Conservation (phyloP, 1,140 invertebrate species). For the Drosophila melanica region DNA sequence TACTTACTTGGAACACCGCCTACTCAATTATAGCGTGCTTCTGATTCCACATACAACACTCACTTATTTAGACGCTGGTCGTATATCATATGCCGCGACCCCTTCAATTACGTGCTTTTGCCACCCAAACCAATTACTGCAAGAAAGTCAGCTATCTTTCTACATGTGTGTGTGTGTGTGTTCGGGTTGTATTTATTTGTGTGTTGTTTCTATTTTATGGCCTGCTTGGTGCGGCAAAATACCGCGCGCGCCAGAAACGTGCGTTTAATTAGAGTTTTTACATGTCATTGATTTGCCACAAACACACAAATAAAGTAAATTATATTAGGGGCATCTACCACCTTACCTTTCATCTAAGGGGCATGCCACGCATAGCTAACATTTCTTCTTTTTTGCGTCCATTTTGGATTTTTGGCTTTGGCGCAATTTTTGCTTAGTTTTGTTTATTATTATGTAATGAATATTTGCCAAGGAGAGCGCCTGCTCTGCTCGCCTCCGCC, state of each 20-base stretch:
- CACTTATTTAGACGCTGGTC: conserved; percentile 7
- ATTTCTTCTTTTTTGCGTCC: conserved; percentile 53
- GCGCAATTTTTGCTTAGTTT: conserved; percentile 53
- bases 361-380: conserved; percentile 46
- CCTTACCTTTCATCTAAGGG: not conserved
- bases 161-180: not conserved
- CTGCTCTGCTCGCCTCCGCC: not conserved
- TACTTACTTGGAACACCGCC: not conserved
- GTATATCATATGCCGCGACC: conserved; percentile 35
- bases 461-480: conserved; percentile 63
- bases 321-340: conserved; percentile 1
- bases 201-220: conserved; percentile 57
- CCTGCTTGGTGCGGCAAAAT: conserved; percentile 28
- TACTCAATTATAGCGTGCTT: conserved; percentile 27
- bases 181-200: conserved; percentile 13
- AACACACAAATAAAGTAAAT: conserved; percentile 37
- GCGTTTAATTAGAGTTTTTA: conserved; percentile 81
- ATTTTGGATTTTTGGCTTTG: conserved; percentile 52
- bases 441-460: conserved; percentile 81
- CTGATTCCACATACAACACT: conserved; percentile 4
- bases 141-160: conserved; percentile 7
- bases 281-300: conserved; percentile 75
- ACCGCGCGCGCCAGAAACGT: conserved; percentile 53
- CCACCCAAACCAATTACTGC: conserved; percentile 26
- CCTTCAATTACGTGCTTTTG: conserved; percentile 34